phyloP scores from a whole-genome alignment of 2,888 invertebrate genomes.

The Rhagium mordax region DNA sequence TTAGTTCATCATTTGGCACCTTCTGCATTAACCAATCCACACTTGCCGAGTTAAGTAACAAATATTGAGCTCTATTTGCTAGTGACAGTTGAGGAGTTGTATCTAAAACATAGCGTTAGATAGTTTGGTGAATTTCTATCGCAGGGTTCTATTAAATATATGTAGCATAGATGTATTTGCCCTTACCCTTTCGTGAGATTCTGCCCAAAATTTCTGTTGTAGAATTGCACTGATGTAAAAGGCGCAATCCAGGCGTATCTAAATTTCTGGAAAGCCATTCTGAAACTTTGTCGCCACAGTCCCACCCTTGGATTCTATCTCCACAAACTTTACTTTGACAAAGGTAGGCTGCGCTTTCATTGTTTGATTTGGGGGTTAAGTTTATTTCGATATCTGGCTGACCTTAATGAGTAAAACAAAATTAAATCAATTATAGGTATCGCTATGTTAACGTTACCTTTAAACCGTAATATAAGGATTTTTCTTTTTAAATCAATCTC shows the following conservation, averaged over 20 bases:
- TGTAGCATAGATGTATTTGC: conserved; percentile 40
- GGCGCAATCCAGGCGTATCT: conserved; percentile 77
- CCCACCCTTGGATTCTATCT: conserved; percentile 83
- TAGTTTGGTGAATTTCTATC: neutral
- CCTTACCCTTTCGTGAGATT: conserved; percentile 55
- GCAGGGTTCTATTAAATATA: neutral
- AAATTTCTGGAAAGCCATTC: conserved; percentile 87
- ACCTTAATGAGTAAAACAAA: conserved; percentile 67
- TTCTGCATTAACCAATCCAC: conserved; percentile 80
- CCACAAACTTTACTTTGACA: conserved; percentile 91
- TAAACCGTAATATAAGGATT: conserved; percentile 74
- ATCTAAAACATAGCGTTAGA: conserved; percentile 45
- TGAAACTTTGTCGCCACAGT: conserved; percentile 88
- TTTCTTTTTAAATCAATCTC: conserved; percentile 75
- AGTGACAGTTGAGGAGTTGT: conserved; percentile 73
- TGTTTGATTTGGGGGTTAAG: conserved; percentile 66
- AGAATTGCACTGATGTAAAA: conserved; percentile 75
- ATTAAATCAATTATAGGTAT: neutral
- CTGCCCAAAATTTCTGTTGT: conserved; percentile 45
- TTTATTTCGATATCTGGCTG: conserved; percentile 73
- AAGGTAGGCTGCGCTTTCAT: conserved; percentile 67
- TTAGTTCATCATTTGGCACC: conserved; percentile 73
- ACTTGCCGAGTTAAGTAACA: conserved; percentile 86
- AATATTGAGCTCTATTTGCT: conserved; percentile 89
- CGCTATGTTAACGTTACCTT: conserved; percentile 71